phyloP scores from a whole-genome alignment of 2,113 vertebrate genomes.

The Periophthalmus modestus region DNA sequence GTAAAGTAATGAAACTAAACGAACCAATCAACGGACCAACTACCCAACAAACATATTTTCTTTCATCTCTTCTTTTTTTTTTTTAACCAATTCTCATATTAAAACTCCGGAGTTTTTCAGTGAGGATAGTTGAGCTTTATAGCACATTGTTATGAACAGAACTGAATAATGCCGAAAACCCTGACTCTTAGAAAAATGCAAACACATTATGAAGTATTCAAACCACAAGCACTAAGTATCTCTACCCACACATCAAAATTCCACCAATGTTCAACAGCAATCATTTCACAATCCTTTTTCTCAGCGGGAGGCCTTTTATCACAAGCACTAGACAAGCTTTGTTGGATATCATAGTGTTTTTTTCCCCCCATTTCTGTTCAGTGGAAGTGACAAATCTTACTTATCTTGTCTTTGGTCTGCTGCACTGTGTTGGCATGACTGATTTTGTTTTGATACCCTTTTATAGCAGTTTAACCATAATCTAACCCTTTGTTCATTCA shows the following conservation, averaged over 20 bases:
- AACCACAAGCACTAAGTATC: background rate
- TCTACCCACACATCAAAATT: background rate
- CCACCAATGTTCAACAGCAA: background rate
- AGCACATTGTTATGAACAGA: background rate
- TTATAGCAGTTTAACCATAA: background rate
- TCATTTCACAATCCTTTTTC: slow-evolving; percentile 8
- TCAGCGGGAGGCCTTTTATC: background rate
- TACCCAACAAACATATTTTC: background rate
- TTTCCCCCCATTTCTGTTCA: background rate
- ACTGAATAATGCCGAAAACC: background rate
- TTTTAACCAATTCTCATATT: no score
- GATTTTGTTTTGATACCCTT: background rate
- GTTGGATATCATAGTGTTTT: background rate
- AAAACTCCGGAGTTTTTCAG: background rate
- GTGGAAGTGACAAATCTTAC: slow-evolving; percentile 3
- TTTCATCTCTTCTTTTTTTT: background rate
- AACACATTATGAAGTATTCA: background rate
- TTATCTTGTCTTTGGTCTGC: background rate
- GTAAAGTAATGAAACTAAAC: background rate
- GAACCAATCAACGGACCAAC: no score
- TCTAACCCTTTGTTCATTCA: background rate
- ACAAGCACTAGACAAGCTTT: background rate
- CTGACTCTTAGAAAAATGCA: background rate
- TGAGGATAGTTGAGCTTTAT: background rate
- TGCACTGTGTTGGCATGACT: background rate